phyloP scores from a whole-genome alignment of 2,888 invertebrate genomes.

The Brachynemurus nebulosus region DNA sequence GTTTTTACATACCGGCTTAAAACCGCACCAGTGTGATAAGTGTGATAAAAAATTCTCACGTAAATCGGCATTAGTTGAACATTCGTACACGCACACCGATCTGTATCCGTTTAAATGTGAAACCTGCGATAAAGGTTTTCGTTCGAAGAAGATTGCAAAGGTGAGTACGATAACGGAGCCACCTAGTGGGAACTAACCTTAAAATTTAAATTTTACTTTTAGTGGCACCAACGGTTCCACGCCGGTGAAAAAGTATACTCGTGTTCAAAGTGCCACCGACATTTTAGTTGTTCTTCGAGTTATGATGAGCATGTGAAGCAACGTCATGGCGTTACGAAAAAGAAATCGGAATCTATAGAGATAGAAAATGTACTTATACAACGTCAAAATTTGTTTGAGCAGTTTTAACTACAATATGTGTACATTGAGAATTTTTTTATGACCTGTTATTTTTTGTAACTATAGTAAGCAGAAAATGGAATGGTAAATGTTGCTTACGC shows the following conservation, averaged over 20 bases:
- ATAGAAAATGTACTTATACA: no score
- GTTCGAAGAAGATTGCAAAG: background rate
- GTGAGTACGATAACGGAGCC: background rate
- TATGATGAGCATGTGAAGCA: background rate
- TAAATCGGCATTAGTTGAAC: background rate
- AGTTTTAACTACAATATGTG: no score
- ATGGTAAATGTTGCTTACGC: no score
- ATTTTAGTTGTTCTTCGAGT: background rate
- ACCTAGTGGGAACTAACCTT: no score
- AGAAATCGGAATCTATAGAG: no score
- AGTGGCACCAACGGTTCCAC: slow-evolving; percentile 43
- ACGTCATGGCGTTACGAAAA: background rate
- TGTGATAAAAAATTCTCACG: background rate
- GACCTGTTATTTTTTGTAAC: no score
- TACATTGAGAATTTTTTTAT: no score
- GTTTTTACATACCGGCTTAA: background rate
- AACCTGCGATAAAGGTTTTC: background rate
- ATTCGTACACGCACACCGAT: background rate
- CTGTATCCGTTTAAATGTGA: background rate
- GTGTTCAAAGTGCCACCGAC: slow-evolving; percentile 36
- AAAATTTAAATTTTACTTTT: background rate
- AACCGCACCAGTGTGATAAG: background rate
- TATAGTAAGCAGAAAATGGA: no score
- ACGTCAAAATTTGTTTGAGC: no score
- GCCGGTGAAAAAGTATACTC: slow-evolving; percentile 46